Evolutionary conservation across 2,888 invertebrate genomes (phyloP), one percentile per base, ranked within the genome.

Genomic region (Drosophila mimetica): DNA sequence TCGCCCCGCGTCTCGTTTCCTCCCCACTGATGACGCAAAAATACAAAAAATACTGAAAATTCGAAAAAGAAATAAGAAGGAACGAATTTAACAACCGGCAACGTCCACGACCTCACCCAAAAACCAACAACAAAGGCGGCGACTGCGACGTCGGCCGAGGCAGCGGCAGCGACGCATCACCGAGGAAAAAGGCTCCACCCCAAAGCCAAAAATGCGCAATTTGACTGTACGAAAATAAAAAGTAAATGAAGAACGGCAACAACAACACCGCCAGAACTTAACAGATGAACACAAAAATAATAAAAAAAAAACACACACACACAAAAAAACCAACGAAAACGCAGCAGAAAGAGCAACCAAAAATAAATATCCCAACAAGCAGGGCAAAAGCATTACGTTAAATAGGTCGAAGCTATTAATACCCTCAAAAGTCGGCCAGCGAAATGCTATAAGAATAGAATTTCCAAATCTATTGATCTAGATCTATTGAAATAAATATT

Each of bases 181-280:
- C 61, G 52, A 30, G 16, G 57, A 66, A 44, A 41, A 44, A 78
- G 76, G 82, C 82, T 83, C 87, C 82, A 83, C 87, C 82, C 82
- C 82, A 86, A 86, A 86, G 83, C 87, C 85, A 81, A 83, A 75
- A 86, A 81, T 86, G 82, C 79, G 77, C 82, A 83, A 83, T 82
- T 86, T 86, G 85, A 84, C 85, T 82, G 79, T 76, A 82, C 87
- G 82, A 78, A 79, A 79, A 74, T 60, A 69, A 57, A 65, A 71
- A 52, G 34, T 41, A 70, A 60, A 54, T 55, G 61, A 67, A 69
- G 63, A 74, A 76, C 70, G 59, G 57, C 63, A 73, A 34, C 39
- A 79, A 30, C 77, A 72, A 69, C 74, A 71, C 70, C 74, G 71
- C 44, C 61, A 75, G 71, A 74, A 86, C 75, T 64, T 81, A 77